A percentile compares a stretch with the other conserved stretches of the same genome.
Evolutionary conservation across 64 coral and sea anemone species (phyloP).

Genomic region (Exaiptasia diaphana): DNA sequence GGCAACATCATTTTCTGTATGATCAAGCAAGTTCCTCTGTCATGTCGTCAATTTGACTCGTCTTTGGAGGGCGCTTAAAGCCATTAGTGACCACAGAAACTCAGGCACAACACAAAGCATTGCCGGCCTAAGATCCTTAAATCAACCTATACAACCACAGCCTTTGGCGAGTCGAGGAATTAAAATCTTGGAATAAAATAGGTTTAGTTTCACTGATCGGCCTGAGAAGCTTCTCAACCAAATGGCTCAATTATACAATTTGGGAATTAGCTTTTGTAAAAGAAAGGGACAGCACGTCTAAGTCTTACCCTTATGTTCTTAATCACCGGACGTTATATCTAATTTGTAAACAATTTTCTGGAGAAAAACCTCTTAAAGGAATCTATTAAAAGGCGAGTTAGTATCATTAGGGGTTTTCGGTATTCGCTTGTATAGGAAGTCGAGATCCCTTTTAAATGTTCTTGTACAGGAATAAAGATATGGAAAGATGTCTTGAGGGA

Average conservation of each 20-base stretch:
- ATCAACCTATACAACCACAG: slow-evolving; percentile 1
- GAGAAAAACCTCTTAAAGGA: too few species aligned
- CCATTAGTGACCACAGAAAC: slow-evolving; percentile 14
- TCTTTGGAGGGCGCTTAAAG: slow-evolving; percentile 1
- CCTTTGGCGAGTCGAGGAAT: neutral
- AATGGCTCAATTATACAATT: neutral
- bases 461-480: too few species aligned
- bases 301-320: neutral
- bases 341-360: slow-evolving; percentile 9
- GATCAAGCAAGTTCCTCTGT: too few species aligned
- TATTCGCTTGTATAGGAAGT: too few species aligned
- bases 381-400: too few species aligned
- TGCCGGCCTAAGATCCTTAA: neutral
- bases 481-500: too few species aligned
- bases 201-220: neutral
- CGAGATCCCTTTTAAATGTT: too few species aligned
- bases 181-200: neutral
- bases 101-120: neutral
- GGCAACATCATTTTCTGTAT: too few species aligned
- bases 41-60: slow-evolving; percentile 15
- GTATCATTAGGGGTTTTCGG: too few species aligned
- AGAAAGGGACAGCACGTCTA: neutral
- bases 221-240: neutral
- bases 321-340: neutral
- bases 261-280: neutral